phyloP scores from a whole-genome alignment of 2,797 vertebrate species.

The Neosilurus hyrtlii region DNA sequence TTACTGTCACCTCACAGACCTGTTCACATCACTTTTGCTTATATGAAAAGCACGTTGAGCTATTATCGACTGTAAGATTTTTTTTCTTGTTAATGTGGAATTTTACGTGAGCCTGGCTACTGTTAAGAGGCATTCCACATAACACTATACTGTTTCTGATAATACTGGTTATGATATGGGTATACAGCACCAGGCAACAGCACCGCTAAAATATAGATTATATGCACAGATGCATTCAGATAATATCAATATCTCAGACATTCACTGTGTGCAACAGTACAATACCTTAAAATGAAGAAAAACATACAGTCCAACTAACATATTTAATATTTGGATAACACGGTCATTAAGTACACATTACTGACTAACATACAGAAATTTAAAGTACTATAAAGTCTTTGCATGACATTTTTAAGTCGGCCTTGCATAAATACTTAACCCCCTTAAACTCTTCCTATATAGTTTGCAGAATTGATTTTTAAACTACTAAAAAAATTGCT shows the following conservation, averaged over 20 bases:
- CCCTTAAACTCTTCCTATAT: not conserved
- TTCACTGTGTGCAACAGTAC: constrained; percentile 38
- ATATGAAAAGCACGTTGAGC: constrained; percentile 8
- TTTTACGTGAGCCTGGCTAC: constrained; percentile 32
- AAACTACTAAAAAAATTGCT: not conserved
- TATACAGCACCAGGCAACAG: constrained; percentile 34
- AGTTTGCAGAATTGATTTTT: not conserved
- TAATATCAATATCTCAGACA: constrained; percentile 26
- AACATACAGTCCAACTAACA: constrained; percentile 30
- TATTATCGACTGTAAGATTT: constrained; percentile 27
- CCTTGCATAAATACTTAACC: constrained; percentile 12
- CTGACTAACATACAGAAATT: constrained; percentile 19
- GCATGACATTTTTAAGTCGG: not conserved
- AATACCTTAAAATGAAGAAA: constrained; percentile 39
- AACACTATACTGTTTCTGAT: constrained; percentile 23
- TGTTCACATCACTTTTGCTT: not conserved
- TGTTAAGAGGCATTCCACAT: constrained; percentile 16
- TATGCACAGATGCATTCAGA: constrained; percentile 25
- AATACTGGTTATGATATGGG: constrained; percentile 17
- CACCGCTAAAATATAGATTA: constrained; percentile 41
- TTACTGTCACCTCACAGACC: not conserved
- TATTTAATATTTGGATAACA: constrained; percentile 28
- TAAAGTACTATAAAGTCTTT: constrained; percentile 26
- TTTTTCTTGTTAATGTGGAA: not conserved
- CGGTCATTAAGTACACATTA: not conserved